Conservation (phyloP, 1,140 invertebrate genomes). For the Berghia stephanieae region DNA sequence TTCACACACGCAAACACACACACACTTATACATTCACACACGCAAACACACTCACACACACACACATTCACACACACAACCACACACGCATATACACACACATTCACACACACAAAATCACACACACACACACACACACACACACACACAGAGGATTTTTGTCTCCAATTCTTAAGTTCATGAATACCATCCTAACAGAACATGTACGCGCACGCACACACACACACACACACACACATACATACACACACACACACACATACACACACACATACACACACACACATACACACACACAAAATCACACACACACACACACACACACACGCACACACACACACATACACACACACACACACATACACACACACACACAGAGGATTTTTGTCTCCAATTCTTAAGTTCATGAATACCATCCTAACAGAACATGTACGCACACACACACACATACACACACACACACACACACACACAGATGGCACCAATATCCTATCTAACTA, state of each 20-base stretch:
- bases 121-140: too few relatives aligned
- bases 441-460: constrained; percentile 9
- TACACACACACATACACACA: background rate
- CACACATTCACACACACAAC: too few relatives aligned
- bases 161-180: too few relatives aligned
- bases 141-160: too few relatives aligned
- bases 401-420: background rate
- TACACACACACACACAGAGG: constrained; percentile 8
- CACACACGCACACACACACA: constrained; percentile 6
- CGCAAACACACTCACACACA: too few relatives aligned
- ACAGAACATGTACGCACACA: background rate
- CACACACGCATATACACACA: too few relatives aligned
- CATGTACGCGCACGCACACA: too few relatives aligned
- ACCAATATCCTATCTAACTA: too few relatives aligned
- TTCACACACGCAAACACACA: too few relatives aligned
- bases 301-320: constrained; percentile 21
- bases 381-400: background rate
- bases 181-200: too few relatives aligned
- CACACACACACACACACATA: constrained; percentile 18
- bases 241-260: constrained; percentile 3
- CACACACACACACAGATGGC: constrained; percentile 14
- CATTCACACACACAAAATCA: too few relatives aligned
- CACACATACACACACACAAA: background rate
- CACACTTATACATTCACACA: too few relatives aligned
- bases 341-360: constrained; percentile 7